phyloP scores from a whole-genome alignment of 2,888 invertebrate genomes.

The Drosophila subsilvestris region DNA sequence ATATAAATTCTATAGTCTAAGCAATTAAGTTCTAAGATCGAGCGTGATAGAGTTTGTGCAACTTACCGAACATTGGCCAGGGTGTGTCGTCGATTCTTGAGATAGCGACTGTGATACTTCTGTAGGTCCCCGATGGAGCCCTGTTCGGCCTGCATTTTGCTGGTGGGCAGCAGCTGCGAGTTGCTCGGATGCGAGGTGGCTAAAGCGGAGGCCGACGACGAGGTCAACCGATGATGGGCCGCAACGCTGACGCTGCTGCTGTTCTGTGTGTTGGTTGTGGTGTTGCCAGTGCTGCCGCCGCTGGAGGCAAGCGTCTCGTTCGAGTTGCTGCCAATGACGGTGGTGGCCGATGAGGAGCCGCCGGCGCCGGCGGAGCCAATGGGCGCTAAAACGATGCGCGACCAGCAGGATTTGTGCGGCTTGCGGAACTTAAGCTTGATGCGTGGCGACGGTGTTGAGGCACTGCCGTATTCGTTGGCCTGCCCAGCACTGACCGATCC shows the following conservation, averaged over 20 bases:
- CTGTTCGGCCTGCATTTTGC: conserved; percentile 95
- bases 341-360: conserved; percentile 63
- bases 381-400: conserved; percentile 81
- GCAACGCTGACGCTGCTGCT: conserved; percentile 78
- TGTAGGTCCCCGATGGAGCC: conserved; percentile 95
- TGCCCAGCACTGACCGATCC: not conserved
- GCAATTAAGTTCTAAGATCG: no score
- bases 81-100: conserved; percentile 94
- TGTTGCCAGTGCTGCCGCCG: conserved; percentile 77
- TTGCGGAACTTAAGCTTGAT: conserved; percentile 83
- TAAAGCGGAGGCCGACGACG: conserved; percentile 79
- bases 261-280: conserved; percentile 67
- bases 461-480: conserved; percentile 55
- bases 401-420: conserved; percentile 83
- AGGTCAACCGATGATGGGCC: conserved; percentile 71
- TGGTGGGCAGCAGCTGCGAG: conserved; percentile 84
- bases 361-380: conserved; percentile 58
- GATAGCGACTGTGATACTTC: conserved; percentile 93
- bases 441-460: conserved; percentile 83
- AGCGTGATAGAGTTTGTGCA: no score
- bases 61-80: conserved; percentile 97
- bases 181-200: conserved; percentile 80
- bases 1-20: no score
- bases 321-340: conserved; percentile 79
- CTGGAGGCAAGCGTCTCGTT: conserved; percentile 82